A percentile compares a stretch with the other conserved stretches of the same genome.
Evolutionary conservation across 2,113 vertebrate genomes (phyloP).

Genomic region (Lagopus muta): DNA sequence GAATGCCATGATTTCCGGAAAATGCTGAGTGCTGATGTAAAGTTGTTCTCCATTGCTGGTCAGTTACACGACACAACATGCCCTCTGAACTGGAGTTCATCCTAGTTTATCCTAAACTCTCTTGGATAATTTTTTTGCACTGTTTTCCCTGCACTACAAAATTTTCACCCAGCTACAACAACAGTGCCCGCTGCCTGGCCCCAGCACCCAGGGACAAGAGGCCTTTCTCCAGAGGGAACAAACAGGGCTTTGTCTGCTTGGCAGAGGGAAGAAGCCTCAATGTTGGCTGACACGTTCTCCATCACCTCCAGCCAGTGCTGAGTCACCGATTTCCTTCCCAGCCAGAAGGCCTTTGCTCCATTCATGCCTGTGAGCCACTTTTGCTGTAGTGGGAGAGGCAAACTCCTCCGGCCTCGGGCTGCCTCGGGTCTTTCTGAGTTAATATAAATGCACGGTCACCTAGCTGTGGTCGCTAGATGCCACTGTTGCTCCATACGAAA

Average conservation of each 20-base stretch:
- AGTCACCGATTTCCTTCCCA: not conserved
- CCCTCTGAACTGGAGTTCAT: not conserved
- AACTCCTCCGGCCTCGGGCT: not conserved
- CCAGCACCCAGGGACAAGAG: not conserved
- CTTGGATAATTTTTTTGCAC: not conserved
- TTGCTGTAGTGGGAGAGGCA: not conserved
- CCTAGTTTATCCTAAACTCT: not conserved
- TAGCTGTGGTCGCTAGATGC: conserved; percentile 60
- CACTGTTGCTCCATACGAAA: conserved; percentile 52
- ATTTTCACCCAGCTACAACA: conserved; percentile 30
- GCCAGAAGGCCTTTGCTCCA: not conserved
- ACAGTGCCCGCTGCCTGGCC: not conserved
- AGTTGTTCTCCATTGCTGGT: not conserved
- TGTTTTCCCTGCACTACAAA: not conserved
- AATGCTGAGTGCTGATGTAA: too few relatives aligned
- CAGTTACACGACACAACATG: not conserved
- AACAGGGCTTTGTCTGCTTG: not conserved
- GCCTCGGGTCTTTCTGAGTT: rapidly evolving
- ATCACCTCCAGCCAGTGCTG: not conserved
- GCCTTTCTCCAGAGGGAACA: conserved; percentile 6
- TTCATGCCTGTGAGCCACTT: rapidly evolving
- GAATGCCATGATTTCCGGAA: not conserved
- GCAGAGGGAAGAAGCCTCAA: not conserved
- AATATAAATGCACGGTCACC: rapidly evolving
- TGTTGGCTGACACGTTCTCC: not conserved